phyloP scores from a whole-genome alignment of 2,113 vertebrate genomes.

The Poeciliopsis turrubarensis region DNA sequence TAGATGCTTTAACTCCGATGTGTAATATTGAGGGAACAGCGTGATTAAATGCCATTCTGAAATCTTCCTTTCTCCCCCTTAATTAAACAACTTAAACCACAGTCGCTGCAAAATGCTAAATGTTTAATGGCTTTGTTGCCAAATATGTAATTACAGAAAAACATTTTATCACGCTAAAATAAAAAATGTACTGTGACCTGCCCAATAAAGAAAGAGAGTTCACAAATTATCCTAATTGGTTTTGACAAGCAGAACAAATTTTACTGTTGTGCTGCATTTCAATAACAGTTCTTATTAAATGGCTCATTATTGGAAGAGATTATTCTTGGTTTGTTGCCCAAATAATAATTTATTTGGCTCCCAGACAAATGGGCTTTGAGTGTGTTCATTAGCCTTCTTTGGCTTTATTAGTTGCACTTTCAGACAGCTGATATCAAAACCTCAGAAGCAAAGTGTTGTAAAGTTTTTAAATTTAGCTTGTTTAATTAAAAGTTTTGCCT shows the following conservation, averaged over 20 bases:
- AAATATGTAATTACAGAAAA: neutral
- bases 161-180: neutral
- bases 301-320: neutral
- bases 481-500: neutral
- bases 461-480: too few species aligned
- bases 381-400: neutral
- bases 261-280: neutral
- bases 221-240: neutral
- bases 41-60: slow-evolving; percentile 57
- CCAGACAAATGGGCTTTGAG: neutral
- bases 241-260: neutral
- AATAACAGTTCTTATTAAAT: neutral
- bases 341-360: neutral
- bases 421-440: neutral
- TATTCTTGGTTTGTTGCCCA: neutral
- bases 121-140: neutral
- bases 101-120: neutral
- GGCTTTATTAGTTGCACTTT: neutral
- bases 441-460: neutral
- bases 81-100: neutral
- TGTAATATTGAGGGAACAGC: slow-evolving; percentile 37
- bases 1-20: slow-evolving; percentile 21
- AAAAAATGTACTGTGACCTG: neutral
- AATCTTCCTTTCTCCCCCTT: slow-evolving; percentile 15
- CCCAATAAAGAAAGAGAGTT: neutral